phyloP scores from a whole-genome alignment of 2,797 vertebrate species.

The Syncerus caffer region DNA sequence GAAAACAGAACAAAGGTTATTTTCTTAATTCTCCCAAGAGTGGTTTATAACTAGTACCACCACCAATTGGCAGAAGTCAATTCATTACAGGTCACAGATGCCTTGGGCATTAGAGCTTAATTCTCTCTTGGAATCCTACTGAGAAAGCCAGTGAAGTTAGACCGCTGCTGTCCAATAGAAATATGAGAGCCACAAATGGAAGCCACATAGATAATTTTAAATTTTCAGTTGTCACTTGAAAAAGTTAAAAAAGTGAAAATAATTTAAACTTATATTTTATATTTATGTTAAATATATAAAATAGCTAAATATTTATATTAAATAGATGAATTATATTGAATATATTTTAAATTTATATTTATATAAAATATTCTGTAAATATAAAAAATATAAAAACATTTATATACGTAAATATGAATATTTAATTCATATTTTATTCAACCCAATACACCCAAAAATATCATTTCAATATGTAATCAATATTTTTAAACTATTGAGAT shows the following conservation, averaged over 20 bases:
- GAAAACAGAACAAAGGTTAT: not conserved
- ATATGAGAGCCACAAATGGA: slow-evolving; percentile 18
- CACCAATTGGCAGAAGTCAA: not conserved
- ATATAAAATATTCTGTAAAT: not conserved
- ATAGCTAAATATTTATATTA: not conserved
- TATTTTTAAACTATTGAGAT: not conserved
- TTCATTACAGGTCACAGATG: not conserved
- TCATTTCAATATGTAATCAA: not conserved
- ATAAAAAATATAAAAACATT: not conserved
- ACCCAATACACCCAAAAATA: slow-evolving; percentile 8
- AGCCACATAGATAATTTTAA: not conserved
- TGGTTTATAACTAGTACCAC: not conserved
- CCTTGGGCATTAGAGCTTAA: not conserved
- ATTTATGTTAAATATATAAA: not conserved
- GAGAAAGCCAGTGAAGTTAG: slow-evolving; percentile 9
- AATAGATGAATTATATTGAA: not conserved
- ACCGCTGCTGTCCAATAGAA: not conserved
- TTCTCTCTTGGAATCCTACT: not conserved
- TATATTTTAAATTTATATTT: not conserved
- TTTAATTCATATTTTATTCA: slow-evolving; percentile 18
- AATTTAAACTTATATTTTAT: not conserved
- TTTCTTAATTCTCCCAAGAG: not conserved
- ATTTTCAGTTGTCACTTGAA: not conserved
- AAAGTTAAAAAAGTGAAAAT: not conserved
- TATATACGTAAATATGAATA: not conserved